phyloP scores from a whole-genome alignment of 2,113 vertebrate genomes.

The Oryctolagus cuniculus region mOryCun1.1 NC_091437.1:48802001-48802500 shows the following conservation, averaged over 20 bases:
- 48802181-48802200: slow-evolving; percentile 93
- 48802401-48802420: slow-evolving; percentile 85
- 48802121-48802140: slow-evolving; percentile 37
- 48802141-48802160: slow-evolving; percentile 90
- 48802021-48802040: slow-evolving; percentile 74
- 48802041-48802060: slow-evolving; percentile 72
- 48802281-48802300: slow-evolving; percentile 94
- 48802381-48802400: slow-evolving; percentile 86
- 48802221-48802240: slow-evolving; percentile 97
- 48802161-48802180: slow-evolving; percentile 92
- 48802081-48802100: not conserved
- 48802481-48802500: slow-evolving; percentile 90
- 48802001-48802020: slow-evolving; percentile 69
- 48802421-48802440: slow-evolving; percentile 84
- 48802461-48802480: slow-evolving; percentile 91
- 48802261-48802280: slow-evolving; percentile 94
- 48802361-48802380: slow-evolving; percentile 90
- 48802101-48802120: not conserved
- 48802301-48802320: slow-evolving; percentile 94
- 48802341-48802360: slow-evolving; percentile 92
- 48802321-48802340: slow-evolving; percentile 93
- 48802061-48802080: slow-evolving; percentile 44
- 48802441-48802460: slow-evolving; percentile 92
- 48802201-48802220: slow-evolving; percentile 95
- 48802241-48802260: slow-evolving; percentile 93